These are phyloP conservation scores for Mugil cephalus DNA, from an alignment of 2,113 vertebrate genomes.

Conservation along the genomic window DNA sequence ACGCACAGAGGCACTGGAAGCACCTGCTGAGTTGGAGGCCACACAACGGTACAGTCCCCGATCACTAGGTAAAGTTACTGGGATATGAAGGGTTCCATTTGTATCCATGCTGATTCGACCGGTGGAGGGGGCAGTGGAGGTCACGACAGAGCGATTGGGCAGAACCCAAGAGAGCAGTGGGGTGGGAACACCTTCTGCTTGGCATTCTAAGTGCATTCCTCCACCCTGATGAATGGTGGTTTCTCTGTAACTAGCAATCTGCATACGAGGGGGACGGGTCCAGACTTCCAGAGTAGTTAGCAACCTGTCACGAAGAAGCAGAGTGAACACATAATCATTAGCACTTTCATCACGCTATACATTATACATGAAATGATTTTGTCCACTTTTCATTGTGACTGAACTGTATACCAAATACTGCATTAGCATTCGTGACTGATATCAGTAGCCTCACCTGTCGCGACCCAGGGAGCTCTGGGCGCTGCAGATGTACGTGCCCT, in stretches of 20 bases:
- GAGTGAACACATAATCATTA: not conserved
- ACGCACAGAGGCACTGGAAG: slow-evolving; percentile 88
- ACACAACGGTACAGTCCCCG: slow-evolving; percentile 92
- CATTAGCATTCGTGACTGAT: slow-evolving; percentile 28
- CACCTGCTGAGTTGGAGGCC: slow-evolving; percentile 92
- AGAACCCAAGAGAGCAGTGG: slow-evolving; percentile 94
- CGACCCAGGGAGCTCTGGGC: slow-evolving; percentile 88
- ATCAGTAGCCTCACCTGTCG: slow-evolving; percentile 79
- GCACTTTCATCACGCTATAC: too few species aligned
- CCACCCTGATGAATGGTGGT: slow-evolving; percentile 90
- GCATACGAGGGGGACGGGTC: slow-evolving; percentile 87
- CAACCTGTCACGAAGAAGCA: slow-evolving; percentile 71
- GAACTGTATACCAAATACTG: not conserved
- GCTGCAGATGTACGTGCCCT: slow-evolving; percentile 91
- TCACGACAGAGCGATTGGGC: slow-evolving; percentile 86
- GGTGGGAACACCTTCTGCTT: slow-evolving; percentile 86
- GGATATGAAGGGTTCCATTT: slow-evolving; percentile 89
- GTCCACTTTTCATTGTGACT: slow-evolving; percentile 1
- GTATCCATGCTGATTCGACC: slow-evolving; percentile 83
- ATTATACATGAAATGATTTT: slow-evolving; percentile 9
- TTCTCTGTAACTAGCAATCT: slow-evolving; percentile 84
- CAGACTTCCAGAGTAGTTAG: slow-evolving; percentile 85
- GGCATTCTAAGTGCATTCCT: slow-evolving; percentile 87
- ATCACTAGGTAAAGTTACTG: slow-evolving; percentile 81
- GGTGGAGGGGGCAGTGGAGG: slow-evolving; percentile 63